Conservation (phyloP, 2,113 vertebrate species). For the Coracopsis vasa region DNA sequence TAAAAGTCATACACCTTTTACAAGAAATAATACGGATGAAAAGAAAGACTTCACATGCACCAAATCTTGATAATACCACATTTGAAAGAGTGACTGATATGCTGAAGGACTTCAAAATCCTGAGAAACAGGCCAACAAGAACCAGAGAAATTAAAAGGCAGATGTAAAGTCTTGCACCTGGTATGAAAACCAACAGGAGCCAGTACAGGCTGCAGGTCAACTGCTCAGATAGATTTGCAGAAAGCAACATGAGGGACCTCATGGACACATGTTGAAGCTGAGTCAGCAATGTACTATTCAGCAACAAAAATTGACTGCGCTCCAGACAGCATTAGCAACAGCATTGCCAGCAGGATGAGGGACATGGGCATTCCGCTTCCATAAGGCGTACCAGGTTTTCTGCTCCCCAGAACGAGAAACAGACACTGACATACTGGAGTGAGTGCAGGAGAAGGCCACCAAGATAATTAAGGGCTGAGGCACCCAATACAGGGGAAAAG, state of each 20-base stretch:
- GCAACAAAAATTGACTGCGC: background rate
- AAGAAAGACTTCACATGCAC: background rate
- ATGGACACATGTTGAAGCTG: accelerated
- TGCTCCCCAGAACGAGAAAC: background rate
- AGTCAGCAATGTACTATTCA: background rate
- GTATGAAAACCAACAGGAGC: background rate
- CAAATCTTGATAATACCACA: background rate
- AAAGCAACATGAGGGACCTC: background rate
- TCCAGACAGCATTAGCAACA: background rate
- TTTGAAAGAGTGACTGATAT: background rate
- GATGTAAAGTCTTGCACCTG: background rate
- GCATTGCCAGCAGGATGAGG: background rate
- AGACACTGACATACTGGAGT: background rate
- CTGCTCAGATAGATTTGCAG: background rate
- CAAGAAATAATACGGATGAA: background rate
- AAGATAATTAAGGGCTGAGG: background rate
- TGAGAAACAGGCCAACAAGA: background rate
- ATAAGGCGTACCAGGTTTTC: background rate
- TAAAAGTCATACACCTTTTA: background rate
- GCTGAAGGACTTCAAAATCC: background rate
- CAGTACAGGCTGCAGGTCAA: background rate
- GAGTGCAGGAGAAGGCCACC: background rate
- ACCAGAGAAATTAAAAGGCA: background rate
- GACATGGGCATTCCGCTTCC: background rate
- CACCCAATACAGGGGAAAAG: background rate